phyloP scores from a whole-genome alignment of 64 coral and sea anemone species.

The Montipora sp. region DNA sequence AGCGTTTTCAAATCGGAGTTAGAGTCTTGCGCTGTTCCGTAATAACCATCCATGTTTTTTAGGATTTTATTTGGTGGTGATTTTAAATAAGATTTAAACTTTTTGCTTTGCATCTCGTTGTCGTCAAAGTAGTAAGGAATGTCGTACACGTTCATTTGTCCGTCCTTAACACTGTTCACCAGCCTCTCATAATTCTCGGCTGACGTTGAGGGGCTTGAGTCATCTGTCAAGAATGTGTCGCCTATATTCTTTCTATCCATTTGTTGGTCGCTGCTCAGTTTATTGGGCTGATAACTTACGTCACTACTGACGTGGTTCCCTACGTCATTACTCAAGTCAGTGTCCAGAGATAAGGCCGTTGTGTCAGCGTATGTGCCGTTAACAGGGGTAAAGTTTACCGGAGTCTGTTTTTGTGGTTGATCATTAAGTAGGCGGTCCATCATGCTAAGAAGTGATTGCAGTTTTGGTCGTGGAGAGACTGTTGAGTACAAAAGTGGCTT shows the following conservation, averaged over 20 bases:
- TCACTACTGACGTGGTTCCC: background rate
- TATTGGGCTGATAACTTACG: background rate
- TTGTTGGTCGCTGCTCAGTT: background rate
- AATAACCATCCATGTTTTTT: background rate
- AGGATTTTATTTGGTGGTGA: background rate
- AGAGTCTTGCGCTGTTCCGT: background rate
- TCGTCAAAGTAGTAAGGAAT: background rate
- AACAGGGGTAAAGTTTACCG: background rate
- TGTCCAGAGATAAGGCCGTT: slow-evolving; percentile 9
- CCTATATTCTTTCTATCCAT: background rate
- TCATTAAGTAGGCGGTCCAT: slow-evolving; percentile 5
- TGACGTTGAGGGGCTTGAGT: background rate
- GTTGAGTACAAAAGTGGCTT: background rate
- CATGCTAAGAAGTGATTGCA: slow-evolving; percentile 3
- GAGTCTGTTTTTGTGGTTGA: slow-evolving; percentile 28
- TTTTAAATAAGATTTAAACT: background rate
- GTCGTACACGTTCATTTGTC: slow-evolving; percentile 19
- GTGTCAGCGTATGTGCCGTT: background rate
- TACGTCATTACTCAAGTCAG: background rate
- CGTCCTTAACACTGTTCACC: background rate
- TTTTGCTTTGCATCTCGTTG: background rate
- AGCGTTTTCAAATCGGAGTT: background rate
- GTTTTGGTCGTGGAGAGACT: background rate
- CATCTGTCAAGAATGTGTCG: background rate
- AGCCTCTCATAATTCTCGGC: background rate